A percentile compares a stretch with the other conserved stretches of the same genome.
These are phyloP conservation scores for Daktulosphaira vitifoliae DNA, from an alignment of 1,140 invertebrate genomes.

Conservation along the genomic window DNA sequence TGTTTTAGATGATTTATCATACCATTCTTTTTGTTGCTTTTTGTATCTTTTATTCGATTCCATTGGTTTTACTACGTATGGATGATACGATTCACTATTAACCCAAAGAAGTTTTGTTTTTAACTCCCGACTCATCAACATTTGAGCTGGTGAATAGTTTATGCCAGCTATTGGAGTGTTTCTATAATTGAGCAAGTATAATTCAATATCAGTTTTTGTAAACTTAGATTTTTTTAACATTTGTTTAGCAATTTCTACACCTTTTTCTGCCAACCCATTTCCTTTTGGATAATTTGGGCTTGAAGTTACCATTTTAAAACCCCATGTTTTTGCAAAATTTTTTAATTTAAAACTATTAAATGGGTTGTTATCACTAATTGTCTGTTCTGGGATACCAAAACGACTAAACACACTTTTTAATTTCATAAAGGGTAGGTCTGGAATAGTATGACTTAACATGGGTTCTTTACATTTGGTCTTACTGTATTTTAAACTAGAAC, in stretches of 20 bases:
- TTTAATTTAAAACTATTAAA: constrained; percentile 19
- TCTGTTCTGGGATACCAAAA: constrained; percentile 39
- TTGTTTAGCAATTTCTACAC: constrained; percentile 26
- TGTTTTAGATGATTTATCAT: background rate
- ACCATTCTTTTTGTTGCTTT: background rate
- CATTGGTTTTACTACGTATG: background rate
- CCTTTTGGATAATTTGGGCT: constrained; percentile 33
- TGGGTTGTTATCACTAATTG: constrained; percentile 40
- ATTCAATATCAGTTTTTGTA: constrained; percentile 9
- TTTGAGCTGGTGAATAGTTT: constrained; percentile 18
- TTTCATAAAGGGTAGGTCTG: too few relatives aligned
- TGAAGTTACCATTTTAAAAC: constrained; percentile 3
- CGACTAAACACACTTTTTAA: constrained; percentile 38
- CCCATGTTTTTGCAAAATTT: constrained; percentile 32
- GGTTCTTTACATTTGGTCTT: too few relatives aligned
- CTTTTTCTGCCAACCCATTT: constrained; percentile 33
- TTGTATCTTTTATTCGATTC: background rate
- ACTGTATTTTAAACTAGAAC: too few relatives aligned
- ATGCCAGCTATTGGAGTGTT: constrained; percentile 21
- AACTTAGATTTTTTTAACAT: background rate
- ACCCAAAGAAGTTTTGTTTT: background rate
- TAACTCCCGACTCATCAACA: constrained; percentile 16
- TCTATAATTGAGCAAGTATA: constrained; percentile 15
- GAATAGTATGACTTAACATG: too few relatives aligned
- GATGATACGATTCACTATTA: too few relatives aligned